A percentile compares a stretch with the other conserved stretches of the same genome.
Conservation (phyloP, 2,888 invertebrate species). For the Ectemnius continuus region DNA sequence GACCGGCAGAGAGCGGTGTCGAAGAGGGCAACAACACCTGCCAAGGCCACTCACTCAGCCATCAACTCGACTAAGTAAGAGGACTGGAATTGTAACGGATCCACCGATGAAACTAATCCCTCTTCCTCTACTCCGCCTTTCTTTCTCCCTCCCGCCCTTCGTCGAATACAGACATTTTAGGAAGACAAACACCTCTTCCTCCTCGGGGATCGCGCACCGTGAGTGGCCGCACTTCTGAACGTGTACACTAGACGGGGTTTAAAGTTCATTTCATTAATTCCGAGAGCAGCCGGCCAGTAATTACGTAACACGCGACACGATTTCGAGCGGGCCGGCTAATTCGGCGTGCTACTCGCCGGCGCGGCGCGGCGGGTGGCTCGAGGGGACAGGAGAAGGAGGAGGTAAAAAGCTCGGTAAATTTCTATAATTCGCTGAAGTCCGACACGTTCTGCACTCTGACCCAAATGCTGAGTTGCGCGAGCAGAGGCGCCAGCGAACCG, state of each 20-base stretch:
- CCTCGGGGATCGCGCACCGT: background rate
- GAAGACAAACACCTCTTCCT: conserved; percentile 1
- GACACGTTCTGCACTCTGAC: conserved; percentile 51
- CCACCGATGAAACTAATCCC: conserved; percentile 50
- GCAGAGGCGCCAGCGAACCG: conserved; percentile 38
- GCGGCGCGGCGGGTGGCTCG: too few species aligned
- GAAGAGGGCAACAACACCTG: conserved; percentile 54
- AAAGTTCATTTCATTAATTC: conserved; percentile 3
- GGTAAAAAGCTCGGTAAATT: conserved; percentile 31
- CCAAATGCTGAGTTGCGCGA: conserved; percentile 62
- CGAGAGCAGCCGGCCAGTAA: background rate
- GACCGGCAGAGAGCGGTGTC: conserved; percentile 43
- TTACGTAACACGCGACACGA: conserved; percentile 18
- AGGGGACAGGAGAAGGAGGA: background rate
- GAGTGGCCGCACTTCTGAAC: background rate
- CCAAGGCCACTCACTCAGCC: conserved; percentile 44
- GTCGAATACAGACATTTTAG: conserved; percentile 2
- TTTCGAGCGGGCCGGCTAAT: conserved; percentile 22
- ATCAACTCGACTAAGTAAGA: conserved; percentile 23
- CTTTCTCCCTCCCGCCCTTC: background rate
- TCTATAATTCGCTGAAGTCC: conserved; percentile 65
- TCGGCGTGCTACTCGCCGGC: background rate
- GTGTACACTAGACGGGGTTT: background rate
- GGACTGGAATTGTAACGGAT: conserved; percentile 33
- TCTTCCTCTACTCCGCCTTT: too few species aligned